Percentiles rank a stretch among this genome's conserved stretches.
These are phyloP conservation scores for Adelognathus sp. DNA, from an alignment of 2,888 invertebrate species.

Conservation along the genomic window DNA sequence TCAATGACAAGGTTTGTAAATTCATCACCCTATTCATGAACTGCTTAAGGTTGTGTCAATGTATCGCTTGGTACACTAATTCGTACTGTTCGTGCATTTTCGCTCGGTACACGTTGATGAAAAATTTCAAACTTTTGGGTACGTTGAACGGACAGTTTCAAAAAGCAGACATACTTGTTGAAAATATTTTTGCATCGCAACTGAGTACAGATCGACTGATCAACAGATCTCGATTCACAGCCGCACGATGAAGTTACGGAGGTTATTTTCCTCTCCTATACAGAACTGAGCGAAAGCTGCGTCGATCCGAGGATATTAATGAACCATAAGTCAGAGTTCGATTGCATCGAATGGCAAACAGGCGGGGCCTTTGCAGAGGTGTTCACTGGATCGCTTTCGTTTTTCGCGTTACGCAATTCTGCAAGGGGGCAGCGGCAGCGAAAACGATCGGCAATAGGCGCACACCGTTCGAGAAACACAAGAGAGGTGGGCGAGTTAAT, in stretches of 20 bases:
- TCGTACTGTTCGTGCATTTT: too few relatives aligned
- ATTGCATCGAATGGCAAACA: constrained; percentile 34
- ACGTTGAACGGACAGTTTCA: too few relatives aligned
- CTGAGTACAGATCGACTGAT: background rate
- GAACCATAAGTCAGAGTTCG: constrained; percentile 36
- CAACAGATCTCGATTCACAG: background rate
- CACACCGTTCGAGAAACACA: background rate
- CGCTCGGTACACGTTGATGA: too few relatives aligned
- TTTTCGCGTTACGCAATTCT: constrained; percentile 37
- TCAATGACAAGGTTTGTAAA: too few relatives aligned
- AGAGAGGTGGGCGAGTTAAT: constrained; percentile 34
- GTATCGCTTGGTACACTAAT: too few relatives aligned
- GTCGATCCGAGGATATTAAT: constrained; percentile 37
- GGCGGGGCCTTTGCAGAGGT: constrained; percentile 10
- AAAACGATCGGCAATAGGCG: background rate
- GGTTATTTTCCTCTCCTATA: background rate
- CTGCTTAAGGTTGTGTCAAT: too few relatives aligned
- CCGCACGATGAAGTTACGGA: background rate
- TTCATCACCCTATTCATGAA: too few relatives aligned
- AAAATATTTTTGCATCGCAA: background rate
- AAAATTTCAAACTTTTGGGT: too few relatives aligned
- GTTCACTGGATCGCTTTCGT: constrained; percentile 27
- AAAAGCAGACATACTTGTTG: background rate
- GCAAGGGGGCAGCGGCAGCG: background rate
- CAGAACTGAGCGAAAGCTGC: background rate